phyloP scores from a whole-genome alignment of 2,113 vertebrate species.

The Noctilio leporinus region DNA sequence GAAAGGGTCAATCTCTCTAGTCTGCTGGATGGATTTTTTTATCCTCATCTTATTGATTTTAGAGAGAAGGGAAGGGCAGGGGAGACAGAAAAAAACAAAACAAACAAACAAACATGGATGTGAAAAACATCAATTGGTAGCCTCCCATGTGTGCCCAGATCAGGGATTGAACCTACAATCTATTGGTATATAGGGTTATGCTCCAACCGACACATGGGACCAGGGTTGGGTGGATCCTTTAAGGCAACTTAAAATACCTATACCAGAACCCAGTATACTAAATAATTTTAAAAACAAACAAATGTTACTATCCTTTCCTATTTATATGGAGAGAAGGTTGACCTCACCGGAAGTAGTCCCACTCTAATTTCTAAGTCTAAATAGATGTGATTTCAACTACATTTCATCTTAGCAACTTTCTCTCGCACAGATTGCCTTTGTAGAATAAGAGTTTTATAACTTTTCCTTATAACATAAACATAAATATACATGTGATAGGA shows the following conservation, averaged over 20 bases:
- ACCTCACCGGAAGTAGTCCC: not conserved
- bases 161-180: too few species aligned
- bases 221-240: not conserved
- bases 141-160: too few species aligned
- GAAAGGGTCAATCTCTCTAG: not conserved
- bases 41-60: too few species aligned
- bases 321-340: not conserved
- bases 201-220: too few species aligned
- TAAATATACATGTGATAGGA: not conserved
- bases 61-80: too few species aligned
- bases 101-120: too few species aligned
- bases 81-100: too few species aligned
- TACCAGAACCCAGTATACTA: not conserved
- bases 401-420: not conserved
- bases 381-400: not conserved
- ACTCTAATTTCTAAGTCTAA: constrained; percentile 20
- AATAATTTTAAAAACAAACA: not conserved
- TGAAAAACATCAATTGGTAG: too few species aligned
- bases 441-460: not conserved
- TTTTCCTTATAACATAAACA: not conserved
- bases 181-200: too few species aligned
- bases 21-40: not conserved
- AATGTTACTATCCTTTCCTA: not conserved
- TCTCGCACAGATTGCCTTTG: not conserved
- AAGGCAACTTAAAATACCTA: constrained; percentile 16